These are phyloP conservation scores for Heliconius hortense DNA, from an alignment of 2,888 invertebrate genomes.

Conservation along the genomic window DNA sequence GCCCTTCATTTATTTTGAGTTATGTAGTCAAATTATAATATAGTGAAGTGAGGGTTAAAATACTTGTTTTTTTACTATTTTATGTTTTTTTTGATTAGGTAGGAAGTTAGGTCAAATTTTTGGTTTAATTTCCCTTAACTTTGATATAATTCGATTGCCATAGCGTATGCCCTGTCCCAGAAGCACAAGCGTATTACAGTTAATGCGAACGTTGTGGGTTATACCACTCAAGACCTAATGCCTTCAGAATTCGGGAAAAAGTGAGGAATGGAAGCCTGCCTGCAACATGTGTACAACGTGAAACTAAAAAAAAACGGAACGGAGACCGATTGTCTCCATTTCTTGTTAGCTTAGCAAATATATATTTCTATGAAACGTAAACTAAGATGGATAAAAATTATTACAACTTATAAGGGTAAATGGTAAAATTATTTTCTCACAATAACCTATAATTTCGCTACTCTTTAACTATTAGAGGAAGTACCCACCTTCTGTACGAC, in stretches of 20 bases:
- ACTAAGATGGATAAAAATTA: neutral
- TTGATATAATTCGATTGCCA: neutral
- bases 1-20: conserved; percentile 16
- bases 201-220: no score
- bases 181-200: no score
- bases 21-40: conserved; percentile 17
- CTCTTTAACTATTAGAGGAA: neutral
- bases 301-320: no score
- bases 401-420: neutral
- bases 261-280: no score
- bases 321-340: no score
- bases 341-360: no score
- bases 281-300: no score
- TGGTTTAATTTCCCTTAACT: neutral
- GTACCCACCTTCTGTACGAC: neutral
- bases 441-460: conserved; percentile 20
- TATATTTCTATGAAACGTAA: neutral
- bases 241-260: no score
- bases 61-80: neutral
- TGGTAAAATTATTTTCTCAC: conserved; percentile 15
- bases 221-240: no score
- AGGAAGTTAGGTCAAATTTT: neutral
- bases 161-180: no score
- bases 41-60: neutral
- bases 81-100: neutral